Evolutionary conservation across 2,797 vertebrate species (phyloP).

Genomic region (Selene dorsalis): DNA sequence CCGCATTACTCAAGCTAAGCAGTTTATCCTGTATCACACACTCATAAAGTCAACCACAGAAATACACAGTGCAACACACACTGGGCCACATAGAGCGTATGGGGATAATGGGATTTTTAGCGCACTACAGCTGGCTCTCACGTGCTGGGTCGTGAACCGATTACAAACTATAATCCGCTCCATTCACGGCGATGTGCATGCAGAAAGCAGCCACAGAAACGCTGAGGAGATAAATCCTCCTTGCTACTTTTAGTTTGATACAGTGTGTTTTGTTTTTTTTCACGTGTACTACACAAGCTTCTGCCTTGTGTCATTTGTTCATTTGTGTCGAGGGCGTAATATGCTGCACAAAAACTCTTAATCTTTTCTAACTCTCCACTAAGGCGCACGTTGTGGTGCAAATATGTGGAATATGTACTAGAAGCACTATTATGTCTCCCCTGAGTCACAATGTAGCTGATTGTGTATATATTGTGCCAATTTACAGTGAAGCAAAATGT

Average conservation of each 20-base stretch:
- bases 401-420: slow-evolving; percentile 16
- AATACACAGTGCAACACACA: slow-evolving; percentile 48
- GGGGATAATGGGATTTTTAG: slow-evolving; percentile 81
- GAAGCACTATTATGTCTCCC: not conserved
- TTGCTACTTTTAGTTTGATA: slow-evolving; percentile 52
- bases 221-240: slow-evolving; percentile 57
- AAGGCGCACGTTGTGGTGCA: slow-evolving; percentile 28
- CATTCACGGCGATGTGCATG: slow-evolving; percentile 64
- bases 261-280: slow-evolving; percentile 7
- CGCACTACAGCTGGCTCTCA: slow-evolving; percentile 70
- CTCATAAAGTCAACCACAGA: slow-evolving; percentile 65
- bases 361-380: slow-evolving; percentile 40
- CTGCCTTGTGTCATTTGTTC: slow-evolving; percentile 4
- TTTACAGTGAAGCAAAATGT: slow-evolving; percentile 21
- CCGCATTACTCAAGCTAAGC: slow-evolving; percentile 64
- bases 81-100: slow-evolving; percentile 51
- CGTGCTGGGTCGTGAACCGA: slow-evolving; percentile 77
- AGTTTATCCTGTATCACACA: slow-evolving; percentile 72
- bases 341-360: slow-evolving; percentile 37
- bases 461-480: slow-evolving; percentile 38
- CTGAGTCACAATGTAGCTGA: slow-evolving; percentile 16
- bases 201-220: slow-evolving; percentile 58
- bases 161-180: slow-evolving; percentile 80
- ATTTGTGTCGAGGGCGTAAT: slow-evolving; percentile 19
- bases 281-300: not conserved